Evolutionary conservation across 2,797 vertebrate genomes (phyloP).

Genomic region (Staurois parvus): DNA sequence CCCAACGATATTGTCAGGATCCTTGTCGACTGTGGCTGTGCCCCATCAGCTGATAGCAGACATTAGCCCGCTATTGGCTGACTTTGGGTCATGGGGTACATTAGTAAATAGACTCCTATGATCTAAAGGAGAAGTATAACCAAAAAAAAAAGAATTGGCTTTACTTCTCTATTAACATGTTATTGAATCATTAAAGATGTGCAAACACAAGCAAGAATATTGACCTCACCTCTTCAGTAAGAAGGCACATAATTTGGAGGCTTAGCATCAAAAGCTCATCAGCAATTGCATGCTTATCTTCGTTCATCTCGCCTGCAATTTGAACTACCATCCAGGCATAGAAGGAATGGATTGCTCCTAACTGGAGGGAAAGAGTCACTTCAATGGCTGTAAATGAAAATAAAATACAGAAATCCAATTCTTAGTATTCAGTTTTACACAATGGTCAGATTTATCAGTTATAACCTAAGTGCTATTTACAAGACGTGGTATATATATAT

Average conservation of each 20-base stretch:
- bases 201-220: not conserved
- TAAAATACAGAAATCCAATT: not conserved
- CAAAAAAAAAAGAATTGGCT: no score
- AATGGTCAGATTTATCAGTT: no score
- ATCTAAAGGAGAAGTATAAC: no score
- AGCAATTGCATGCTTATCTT: not conserved
- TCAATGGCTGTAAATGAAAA: not conserved
- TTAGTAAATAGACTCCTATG: no score
- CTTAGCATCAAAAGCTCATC: constrained; percentile 28
- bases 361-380: not conserved
- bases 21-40: no score
- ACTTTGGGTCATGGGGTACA: no score
- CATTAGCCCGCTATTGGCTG: no score
- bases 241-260: constrained; percentile 44
- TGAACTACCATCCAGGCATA: not conserved
- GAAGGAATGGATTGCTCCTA: not conserved
- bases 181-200: not conserved
- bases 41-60: no score
- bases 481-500: no score
- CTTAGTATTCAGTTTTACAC: no score
- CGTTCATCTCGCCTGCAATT: constrained; percentile 38
- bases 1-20: no score
- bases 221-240: constrained; percentile 50
- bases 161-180: not conserved
- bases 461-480: no score